phyloP scores from a whole-genome alignment of 2,888 invertebrate genomes.

The Cosmorhoe ocellata region DNA sequence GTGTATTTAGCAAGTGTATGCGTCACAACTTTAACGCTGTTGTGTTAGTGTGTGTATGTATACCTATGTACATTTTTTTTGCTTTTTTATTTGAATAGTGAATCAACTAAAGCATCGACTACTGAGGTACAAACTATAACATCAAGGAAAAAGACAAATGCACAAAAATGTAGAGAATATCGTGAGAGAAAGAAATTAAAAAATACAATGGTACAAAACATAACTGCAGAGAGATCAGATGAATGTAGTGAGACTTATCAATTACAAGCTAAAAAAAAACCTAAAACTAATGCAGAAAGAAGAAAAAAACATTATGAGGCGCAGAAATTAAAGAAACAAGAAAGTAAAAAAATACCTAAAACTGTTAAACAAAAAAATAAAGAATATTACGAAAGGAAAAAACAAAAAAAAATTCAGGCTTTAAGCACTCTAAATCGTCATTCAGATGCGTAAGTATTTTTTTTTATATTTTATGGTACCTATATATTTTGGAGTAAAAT shows the following conservation, averaged over 20 bases:
- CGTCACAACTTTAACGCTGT: too few relatives aligned
- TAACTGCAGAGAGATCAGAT: constrained; percentile 39
- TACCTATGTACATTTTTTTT: too few relatives aligned
- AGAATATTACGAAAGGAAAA: background rate
- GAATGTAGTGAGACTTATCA: constrained; percentile 29
- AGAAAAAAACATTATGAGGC: too few relatives aligned
- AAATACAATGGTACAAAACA: constrained; percentile 40
- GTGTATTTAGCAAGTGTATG: too few relatives aligned
- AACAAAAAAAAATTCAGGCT: constrained; percentile 14
- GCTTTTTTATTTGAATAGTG: too few relatives aligned
- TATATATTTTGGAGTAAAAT: constrained; percentile 30
- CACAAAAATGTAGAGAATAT: constrained; percentile 43
- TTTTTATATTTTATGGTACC: constrained; percentile 32
- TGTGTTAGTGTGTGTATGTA: too few relatives aligned
- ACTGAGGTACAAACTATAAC: too few relatives aligned
- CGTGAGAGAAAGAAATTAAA: constrained; percentile 41
- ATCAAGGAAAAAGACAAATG: constrained; percentile 30
- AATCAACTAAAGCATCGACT: too few relatives aligned
- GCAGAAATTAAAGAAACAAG: background rate
- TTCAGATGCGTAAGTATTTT: constrained; percentile 21
- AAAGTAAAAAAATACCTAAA: background rate
- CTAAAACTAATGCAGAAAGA: constrained; percentile 37
- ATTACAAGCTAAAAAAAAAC: constrained; percentile 5
- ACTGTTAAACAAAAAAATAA: background rate
- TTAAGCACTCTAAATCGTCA: constrained; percentile 31